Evolutionary conservation across 2,113 vertebrate species (phyloP), one percentile per base, ranked within the genome.

Genomic region (Psammodynastes pulverulentus): DNA sequence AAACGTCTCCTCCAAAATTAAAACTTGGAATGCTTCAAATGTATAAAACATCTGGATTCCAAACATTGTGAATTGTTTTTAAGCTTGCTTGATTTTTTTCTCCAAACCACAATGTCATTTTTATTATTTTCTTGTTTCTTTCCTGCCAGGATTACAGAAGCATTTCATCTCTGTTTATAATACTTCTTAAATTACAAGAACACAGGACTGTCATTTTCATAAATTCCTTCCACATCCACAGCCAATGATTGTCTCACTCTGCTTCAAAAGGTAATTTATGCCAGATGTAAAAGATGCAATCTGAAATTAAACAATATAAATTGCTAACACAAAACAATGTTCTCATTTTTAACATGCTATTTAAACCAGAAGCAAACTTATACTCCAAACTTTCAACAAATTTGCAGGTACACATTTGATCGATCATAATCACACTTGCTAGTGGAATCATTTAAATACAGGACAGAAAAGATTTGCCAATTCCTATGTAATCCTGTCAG

Each of bases 221-320:
- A 19, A 49, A 52, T 93, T 93, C 49, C 17, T 90, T 21, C 58
- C 79, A 6, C 72, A 53, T 21, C 5, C 45, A 89, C 87, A 93
- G 12, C n/a, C 94, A 94, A 86, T 79, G 19, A 89, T 29, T 90
- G 45, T 43, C 46, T 84, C n/a, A 3, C 1, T 91, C 94, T 72
- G 10, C 62, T 94, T 96, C 89, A 48, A 43, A 91, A 90, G 90
- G 94, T 94, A 92, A 87, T 90, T 93, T 34, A 84, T 19, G 86
- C 6, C 46, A 58, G 23, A 88, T 84, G 39, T 34, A 46, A 53
- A 86, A 34, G 86, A 88, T n/a, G 21, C n/a, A 26, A 48, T 89
- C 91, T 91, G 93, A 92, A 56, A 91, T 91, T 15, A 72, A 7
- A 88, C 2, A 43, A 29, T 19, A 1, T 85, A 10, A 3, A 0